Percentiles rank a stretch among this genome's conserved stretches.
These are phyloP conservation scores for Rotaria socialis DNA, from an alignment of 2,888 invertebrate genomes.

Conservation along the genomic window DNA sequence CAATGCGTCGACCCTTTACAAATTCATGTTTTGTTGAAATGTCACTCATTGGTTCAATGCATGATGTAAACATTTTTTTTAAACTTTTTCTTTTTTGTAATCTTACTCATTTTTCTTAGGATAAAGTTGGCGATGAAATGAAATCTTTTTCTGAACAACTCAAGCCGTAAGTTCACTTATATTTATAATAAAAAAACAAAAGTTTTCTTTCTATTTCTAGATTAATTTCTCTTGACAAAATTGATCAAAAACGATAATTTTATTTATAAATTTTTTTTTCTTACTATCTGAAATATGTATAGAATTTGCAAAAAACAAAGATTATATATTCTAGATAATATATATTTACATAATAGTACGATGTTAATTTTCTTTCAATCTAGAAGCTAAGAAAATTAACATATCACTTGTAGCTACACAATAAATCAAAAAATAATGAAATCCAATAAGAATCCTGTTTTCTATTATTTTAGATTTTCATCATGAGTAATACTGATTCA, in stretches of 20 bases:
- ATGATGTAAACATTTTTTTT: neutral
- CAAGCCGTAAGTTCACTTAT: constrained; percentile 65
- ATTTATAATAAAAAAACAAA: too few species aligned
- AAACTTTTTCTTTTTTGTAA: neutral
- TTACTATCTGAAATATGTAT: neutral
- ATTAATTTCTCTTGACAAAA: constrained; percentile 82
- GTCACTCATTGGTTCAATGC: constrained; percentile 48
- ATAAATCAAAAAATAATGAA: too few species aligned
- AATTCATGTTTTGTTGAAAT: constrained; percentile 16
- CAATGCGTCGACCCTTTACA: neutral
- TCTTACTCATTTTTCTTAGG: constrained; percentile 61
- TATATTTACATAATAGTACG: too few species aligned
- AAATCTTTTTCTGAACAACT: constrained; percentile 87
- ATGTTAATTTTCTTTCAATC: too few species aligned
- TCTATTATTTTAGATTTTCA: neutral
- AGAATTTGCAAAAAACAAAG: neutral
- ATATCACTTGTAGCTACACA: too few species aligned
- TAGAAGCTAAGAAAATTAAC: too few species aligned
- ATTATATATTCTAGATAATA: neutral
- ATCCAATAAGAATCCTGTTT: too few species aligned
- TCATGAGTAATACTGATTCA: neutral
- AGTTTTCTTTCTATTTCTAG: constrained; percentile 48
- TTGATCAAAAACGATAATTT: constrained; percentile 67
- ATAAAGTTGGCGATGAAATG: constrained; percentile 92
- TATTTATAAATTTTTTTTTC: neutral